Conservation (phyloP, 2,888 invertebrate genomes). For the Amiota communis region DNA sequence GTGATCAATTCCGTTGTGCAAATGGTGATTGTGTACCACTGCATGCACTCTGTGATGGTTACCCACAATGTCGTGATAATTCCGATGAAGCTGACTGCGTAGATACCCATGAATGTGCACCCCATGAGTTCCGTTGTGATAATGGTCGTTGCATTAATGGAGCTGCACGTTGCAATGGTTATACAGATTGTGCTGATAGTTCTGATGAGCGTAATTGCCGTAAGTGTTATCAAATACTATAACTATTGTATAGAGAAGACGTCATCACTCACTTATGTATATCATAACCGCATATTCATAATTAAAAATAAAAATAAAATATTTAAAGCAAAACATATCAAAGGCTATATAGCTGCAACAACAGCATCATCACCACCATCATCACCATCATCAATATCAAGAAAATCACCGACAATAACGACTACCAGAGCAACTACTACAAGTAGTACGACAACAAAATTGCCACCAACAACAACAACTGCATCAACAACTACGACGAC, state of each 20-base stretch:
- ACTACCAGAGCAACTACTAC: slow-evolving; percentile 20
- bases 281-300: background rate
- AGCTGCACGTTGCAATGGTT: slow-evolving; percentile 74
- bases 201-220: slow-evolving; percentile 77
- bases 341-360: slow-evolving; percentile 10
- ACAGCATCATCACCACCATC: slow-evolving; percentile 27
- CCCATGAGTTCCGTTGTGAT: slow-evolving; percentile 70
- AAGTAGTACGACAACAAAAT: slow-evolving; percentile 12
- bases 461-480: slow-evolving; percentile 26
- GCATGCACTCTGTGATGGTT: slow-evolving; percentile 78
- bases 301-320: background rate
- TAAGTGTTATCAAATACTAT: slow-evolving; percentile 59
- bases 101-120: slow-evolving; percentile 57
- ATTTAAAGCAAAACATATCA: slow-evolving; percentile 5
- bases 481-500: background rate
- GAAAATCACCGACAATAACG: slow-evolving; percentile 28
- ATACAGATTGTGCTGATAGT: slow-evolving; percentile 76
- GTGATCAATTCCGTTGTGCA: slow-evolving; percentile 80
- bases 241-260: background rate
- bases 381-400: slow-evolving; percentile 28
- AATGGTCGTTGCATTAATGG: slow-evolving; percentile 69
- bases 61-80: slow-evolving; percentile 78
- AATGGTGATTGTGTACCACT: slow-evolving; percentile 81
- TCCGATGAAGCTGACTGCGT: slow-evolving; percentile 80
- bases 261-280: background rate